These are phyloP conservation scores for Cephus pulcher DNA, from an alignment of 2,888 invertebrate genomes.

Conservation along the genomic window DNA sequence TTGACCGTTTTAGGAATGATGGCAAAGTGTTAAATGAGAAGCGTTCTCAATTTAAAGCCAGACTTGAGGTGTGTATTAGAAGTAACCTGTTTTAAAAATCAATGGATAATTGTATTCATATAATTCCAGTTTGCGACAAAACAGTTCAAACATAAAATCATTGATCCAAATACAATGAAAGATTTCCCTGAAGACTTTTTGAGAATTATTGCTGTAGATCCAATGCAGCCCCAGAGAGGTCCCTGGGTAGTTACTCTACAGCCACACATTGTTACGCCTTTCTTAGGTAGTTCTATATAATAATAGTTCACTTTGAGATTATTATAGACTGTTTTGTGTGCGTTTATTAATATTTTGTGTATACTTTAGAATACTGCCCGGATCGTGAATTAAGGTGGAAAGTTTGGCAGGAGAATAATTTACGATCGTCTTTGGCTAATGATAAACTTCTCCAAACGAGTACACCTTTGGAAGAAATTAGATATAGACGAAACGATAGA, in stretches of 20 bases:
- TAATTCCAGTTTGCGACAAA: constrained; percentile 70
- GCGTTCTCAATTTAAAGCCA: constrained; percentile 74
- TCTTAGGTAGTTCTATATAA: constrained; percentile 69
- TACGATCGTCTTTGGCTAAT: constrained; percentile 76
- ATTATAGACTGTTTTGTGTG: background rate
- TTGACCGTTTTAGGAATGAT: constrained; percentile 69
- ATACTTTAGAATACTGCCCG: constrained; percentile 78
- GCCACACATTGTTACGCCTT: constrained; percentile 77
- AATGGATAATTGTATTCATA: background rate
- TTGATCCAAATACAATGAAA: constrained; percentile 74
- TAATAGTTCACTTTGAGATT: background rate
- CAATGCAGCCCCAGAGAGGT: constrained; percentile 73
- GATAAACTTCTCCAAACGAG: constrained; percentile 78
- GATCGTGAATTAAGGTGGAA: constrained; percentile 83
- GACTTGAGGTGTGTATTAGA: constrained; percentile 68
- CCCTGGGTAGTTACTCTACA: constrained; percentile 89
- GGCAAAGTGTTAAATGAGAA: constrained; percentile 71
- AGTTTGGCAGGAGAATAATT: constrained; percentile 83
- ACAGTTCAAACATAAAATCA: constrained; percentile 76
- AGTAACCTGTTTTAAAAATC: background rate
- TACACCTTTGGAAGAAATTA: constrained; percentile 81
- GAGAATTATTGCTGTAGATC: constrained; percentile 74
- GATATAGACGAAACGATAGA: constrained; percentile 75
- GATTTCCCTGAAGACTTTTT: constrained; percentile 81
- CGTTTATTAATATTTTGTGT: background rate